Evolutionary conservation across 2,797 vertebrate genomes (phyloP), one percentile per base, ranked within the genome.

Genomic region (Hapalemur alaotrensis): DNA sequence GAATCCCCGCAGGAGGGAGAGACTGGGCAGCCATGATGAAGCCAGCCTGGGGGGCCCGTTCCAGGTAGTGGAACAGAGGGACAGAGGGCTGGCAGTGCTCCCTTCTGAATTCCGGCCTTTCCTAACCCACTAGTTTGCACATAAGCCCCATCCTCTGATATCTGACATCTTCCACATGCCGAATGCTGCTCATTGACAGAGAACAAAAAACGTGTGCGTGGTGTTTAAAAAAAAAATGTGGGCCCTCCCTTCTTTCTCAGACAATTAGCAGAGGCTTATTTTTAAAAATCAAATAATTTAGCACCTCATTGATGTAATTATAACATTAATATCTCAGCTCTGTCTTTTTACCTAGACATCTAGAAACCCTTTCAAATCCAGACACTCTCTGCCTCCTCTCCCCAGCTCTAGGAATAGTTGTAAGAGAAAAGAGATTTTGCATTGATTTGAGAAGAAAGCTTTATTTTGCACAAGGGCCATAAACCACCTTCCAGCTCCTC

Each of bases 201-300:
- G 38, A 93, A 28, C 30, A 72, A 50, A 76, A 61, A 52, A 57
- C 38, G 8, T 57, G 10, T 65, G 30, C 12, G 61, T 54, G 30
- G 35, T 67, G 25, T 46, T 89, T 91, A 0, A 46, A 15, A 30
- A 81, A 80, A 70, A n/a, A 22, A 41, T 2, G 10, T 7, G 18
- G 17, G 6, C 7, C 17, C 35, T 82, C 32, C 1, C 69, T 76
- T 46, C 57, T 70, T 90, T 52, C 50, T 95, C n/a, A 61, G 32
- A 91, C 79, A 92, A 67, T 92, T 82, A 82, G 28, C 35, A 43
- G 48, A 30, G 50, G 12, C 43, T 89, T 75, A 48, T 91, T 82
- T 96, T 88, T 17, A 84, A 95, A 96, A 87, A 59, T 38, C 14
- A 92, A 81, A 46, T 83, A 43, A 65, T 38, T 88, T 81, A 76